A percentile compares a stretch with the other conserved stretches of the same genome.
Conservation (phyloP, 2,113 vertebrate genomes). For the Amphiprion percula region DNA sequence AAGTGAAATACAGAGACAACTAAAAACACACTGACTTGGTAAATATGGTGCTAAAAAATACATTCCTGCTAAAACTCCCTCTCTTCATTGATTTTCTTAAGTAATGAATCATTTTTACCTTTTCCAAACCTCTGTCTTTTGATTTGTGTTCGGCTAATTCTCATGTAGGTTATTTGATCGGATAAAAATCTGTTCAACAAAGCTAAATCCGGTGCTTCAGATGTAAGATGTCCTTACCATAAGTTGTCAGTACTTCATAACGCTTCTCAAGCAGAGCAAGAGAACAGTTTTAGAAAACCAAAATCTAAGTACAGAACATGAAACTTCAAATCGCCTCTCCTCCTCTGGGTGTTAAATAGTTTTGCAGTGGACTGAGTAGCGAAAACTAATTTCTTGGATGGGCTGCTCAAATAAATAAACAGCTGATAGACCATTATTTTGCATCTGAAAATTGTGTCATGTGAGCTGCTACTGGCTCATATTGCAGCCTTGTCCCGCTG, state of each 20-base stretch:
- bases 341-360: background rate
- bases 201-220: background rate
- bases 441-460: slow-evolving; percentile 30
- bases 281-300: too few species aligned
- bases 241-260: background rate
- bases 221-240: background rate
- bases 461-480: slow-evolving; percentile 20
- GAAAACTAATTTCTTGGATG: slow-evolving; percentile 43
- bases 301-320: too few species aligned
- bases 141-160: too few species aligned
- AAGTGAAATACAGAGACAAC: too few species aligned
- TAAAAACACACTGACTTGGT: too few species aligned
- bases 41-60: too few species aligned
- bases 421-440: slow-evolving; percentile 52
- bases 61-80: too few species aligned
- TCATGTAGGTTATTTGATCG: too few species aligned
- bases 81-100: too few species aligned
- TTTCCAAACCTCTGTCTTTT: too few species aligned
- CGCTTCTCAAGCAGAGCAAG: too few species aligned
- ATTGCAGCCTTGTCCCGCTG: slow-evolving; percentile 3
- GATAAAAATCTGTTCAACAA: background rate
- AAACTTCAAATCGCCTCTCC: background rate
- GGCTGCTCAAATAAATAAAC: slow-evolving; percentile 42
- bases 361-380: slow-evolving; percentile 22
- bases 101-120: too few species aligned